Evolutionary conservation across 2,888 invertebrate species (phyloP).

Genomic region (Agriotes lineatus): DNA sequence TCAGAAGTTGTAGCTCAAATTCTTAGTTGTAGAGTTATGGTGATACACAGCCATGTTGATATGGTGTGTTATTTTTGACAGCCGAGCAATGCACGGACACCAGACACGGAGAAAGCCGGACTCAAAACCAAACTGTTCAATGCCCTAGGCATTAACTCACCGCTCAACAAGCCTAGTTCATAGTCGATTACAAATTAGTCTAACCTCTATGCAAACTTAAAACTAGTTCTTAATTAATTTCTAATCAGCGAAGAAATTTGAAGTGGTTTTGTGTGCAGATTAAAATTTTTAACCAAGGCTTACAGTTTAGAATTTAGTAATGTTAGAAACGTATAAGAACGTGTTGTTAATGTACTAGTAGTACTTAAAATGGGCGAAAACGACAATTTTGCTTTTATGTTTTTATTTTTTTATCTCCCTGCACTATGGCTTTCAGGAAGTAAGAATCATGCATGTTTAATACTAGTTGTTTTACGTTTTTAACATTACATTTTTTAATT

Average conservation of each 20-base stretch:
- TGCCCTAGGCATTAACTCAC: constrained; percentile 85
- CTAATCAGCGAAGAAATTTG: background rate
- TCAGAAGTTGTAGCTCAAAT: too few relatives aligned
- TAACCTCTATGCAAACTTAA: constrained; percentile 5
- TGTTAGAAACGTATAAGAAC: too few relatives aligned
- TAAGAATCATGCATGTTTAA: too few relatives aligned
- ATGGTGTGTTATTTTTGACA: constrained; percentile 62
- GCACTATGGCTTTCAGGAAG: too few relatives aligned
- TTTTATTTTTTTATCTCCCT: too few relatives aligned
- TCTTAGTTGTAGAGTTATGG: background rate
- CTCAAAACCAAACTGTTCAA: constrained; percentile 89
- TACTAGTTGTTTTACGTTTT: background rate
- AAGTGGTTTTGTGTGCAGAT: background rate
- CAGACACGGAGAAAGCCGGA: constrained; percentile 79
- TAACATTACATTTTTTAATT: too few relatives aligned
- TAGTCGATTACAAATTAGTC: constrained; percentile 46
- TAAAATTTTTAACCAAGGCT: background rate
- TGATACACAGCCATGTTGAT: constrained; percentile 30
- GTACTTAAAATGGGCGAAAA: background rate
- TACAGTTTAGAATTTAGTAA: constrained; percentile 9
- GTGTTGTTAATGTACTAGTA: background rate
- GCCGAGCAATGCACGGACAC: constrained; percentile 75
- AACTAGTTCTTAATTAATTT: constrained; percentile 17
- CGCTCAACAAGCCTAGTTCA: constrained; percentile 63
- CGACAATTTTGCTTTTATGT: background rate